Percentiles rank a stretch among this genome's conserved stretches.
Conservation (phyloP, 2,797 vertebrate species). For the Nyctibius grandis region DNA sequence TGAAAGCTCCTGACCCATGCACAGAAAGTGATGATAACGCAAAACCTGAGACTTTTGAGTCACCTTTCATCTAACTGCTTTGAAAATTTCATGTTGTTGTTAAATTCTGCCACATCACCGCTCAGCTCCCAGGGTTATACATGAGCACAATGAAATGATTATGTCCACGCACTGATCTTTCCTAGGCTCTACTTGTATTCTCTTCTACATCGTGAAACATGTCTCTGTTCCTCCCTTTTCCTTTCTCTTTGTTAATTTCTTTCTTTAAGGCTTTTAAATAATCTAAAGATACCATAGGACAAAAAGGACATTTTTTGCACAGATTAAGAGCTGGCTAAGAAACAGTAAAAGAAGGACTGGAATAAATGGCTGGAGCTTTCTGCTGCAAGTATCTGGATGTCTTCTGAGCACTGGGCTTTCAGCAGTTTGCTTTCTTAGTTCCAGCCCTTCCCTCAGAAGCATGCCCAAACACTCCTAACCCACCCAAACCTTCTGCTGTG, state of each 20-base stretch:
- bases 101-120: neutral
- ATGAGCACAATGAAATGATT: neutral
- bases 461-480: neutral
- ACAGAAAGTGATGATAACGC: neutral
- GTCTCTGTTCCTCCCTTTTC: neutral
- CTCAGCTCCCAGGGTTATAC: neutral
- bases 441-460: neutral
- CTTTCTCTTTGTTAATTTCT: neutral
- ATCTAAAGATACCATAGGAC: neutral
- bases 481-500: neutral
- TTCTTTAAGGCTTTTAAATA: neutral
- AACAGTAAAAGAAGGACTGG: neutral
- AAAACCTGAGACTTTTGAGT: neutral
- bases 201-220: neutral
- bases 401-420: neutral
- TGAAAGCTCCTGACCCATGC: neutral
- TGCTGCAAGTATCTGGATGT: neutral
- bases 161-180: neutral
- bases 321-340: neutral
- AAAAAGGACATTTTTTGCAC: neutral
- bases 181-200: neutral
- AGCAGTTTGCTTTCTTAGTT: neutral
- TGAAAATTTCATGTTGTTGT: neutral
- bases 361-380: neutral
- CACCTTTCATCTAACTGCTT: neutral